A percentile compares a stretch with the other conserved stretches of the same genome.
Evolutionary conservation across 2,797 vertebrate genomes (phyloP).

Genomic region (Tachyglossus aculeatus): DNA sequence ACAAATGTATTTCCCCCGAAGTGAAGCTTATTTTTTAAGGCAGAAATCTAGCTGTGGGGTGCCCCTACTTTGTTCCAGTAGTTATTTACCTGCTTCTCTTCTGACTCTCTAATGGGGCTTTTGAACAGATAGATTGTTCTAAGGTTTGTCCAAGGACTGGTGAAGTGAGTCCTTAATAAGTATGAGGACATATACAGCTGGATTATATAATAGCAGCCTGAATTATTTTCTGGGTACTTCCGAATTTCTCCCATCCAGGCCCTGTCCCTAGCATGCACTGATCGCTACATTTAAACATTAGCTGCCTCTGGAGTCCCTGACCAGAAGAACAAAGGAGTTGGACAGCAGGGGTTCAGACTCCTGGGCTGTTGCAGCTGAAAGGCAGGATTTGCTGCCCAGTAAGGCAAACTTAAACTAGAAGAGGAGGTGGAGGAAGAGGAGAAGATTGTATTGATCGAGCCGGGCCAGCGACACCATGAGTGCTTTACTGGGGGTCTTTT

Average conservation of each 20-base stretch:
- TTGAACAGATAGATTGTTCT: background rate
- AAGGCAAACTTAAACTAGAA: too few relatives aligned
- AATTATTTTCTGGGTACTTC: conserved; percentile 43
- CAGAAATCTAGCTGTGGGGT: too few relatives aligned
- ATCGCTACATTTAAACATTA: background rate
- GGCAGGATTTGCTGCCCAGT: too few relatives aligned
- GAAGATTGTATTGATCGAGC: too few relatives aligned
- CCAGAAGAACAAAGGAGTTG: too few relatives aligned
- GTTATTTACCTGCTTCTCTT: background rate
- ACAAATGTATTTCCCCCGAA: background rate
- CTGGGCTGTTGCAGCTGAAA: too few relatives aligned
- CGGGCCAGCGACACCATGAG: too few relatives aligned
- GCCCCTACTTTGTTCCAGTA: too few relatives aligned
- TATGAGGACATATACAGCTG: background rate
- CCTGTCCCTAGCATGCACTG: background rate
- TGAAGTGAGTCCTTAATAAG: conserved; percentile 13
- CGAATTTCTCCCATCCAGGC: conserved; percentile 24
- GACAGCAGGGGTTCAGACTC: too few relatives aligned
- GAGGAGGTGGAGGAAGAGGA: too few relatives aligned
- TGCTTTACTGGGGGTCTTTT: too few relatives aligned
- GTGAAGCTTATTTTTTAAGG: background rate
- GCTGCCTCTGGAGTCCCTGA: too few relatives aligned
- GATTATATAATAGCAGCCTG: conserved; percentile 18
- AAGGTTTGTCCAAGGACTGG: conserved; percentile 31
- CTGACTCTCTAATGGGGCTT: conserved; percentile 3